These are phyloP conservation scores for Albula glossodonta DNA, from an alignment of 2,113 vertebrate genomes.

Conservation along the genomic window DNA sequence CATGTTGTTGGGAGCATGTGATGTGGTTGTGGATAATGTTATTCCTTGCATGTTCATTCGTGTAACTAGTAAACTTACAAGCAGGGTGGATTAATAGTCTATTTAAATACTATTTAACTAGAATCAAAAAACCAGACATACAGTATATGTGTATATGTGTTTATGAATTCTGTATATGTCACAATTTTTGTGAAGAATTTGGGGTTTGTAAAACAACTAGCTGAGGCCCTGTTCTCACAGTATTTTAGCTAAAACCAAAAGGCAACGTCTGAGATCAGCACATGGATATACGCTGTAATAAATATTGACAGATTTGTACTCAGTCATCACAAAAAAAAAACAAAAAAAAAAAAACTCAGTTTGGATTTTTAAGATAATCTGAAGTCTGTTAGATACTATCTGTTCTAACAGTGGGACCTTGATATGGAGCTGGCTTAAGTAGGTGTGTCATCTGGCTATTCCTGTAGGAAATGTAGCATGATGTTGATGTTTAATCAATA, in stretches of 20 bases:
- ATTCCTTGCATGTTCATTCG: conserved; percentile 66
- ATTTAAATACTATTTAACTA: neutral
- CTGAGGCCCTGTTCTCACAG: neutral
- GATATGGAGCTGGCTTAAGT: neutral
- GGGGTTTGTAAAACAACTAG: conserved; percentile 4
- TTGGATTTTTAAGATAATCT: neutral
- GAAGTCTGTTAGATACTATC: neutral
- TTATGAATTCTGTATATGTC: conserved; percentile 15
- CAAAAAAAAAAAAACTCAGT: neutral
- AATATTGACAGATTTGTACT: neutral
- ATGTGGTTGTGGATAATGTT: conserved; percentile 58
- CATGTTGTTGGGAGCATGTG: conserved; percentile 64
- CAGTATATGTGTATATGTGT: neutral
- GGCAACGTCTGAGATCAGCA: neutral
- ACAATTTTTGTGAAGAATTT: no score
- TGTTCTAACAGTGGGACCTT: neutral
- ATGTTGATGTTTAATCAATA: conserved; percentile 1
- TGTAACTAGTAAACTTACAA: conserved; percentile 50
- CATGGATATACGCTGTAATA: neutral
- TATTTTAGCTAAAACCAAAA: neutral
- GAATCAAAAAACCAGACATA: no score
- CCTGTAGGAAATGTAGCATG: neutral
- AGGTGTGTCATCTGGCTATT: neutral
- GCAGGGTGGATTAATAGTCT: conserved; percentile 31
- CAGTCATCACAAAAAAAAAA: no score